Base-by-base conservation (phyloP, 2,113 vertebrate species). In the Rhea americana region DNA sequence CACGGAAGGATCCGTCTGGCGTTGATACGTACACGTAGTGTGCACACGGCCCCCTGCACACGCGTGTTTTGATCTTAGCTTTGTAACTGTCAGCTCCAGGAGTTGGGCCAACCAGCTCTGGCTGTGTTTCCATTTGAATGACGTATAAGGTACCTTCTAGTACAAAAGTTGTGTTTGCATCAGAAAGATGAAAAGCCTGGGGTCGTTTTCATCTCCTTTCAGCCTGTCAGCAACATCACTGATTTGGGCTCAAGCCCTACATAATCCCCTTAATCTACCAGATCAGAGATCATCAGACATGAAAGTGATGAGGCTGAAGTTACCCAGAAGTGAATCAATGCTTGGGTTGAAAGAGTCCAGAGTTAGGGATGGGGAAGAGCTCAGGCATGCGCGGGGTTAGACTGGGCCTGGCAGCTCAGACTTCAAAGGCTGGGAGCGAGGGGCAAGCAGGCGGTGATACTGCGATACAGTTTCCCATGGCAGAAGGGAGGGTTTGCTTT, bases 71-170 rank as follows among this genome's bases (percentile, higher is more conserved):
- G 85, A 91, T 80, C 68, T 76, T 13, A 78, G 71, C 76, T 93
- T 91, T 86, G 68, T 82, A 59, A 19, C 77, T 67, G 10, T 13
- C 87, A 72, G 62, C 85, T 80, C 48, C 82, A 85, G 82, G 87
- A 94, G 75, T 25, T 68, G 91, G 71, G 30, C 78, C 87, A 72
- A 80, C 62, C 78, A 73, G 76, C 83, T 63, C 87, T 76, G 90
- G 61, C 93, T 82, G 73, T 35, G 56, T 28, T 76, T 95, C 70
- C 84, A 61, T 50, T 8, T 91, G 35, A 32, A 71, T 48, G 13
- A 56, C 12, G 5, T 39, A 50, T 22, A 55, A 67, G 74, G 47
- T 1, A 68, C 3, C 0, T 82, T 63, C 67, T 14, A 5, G 78
- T 26, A 5, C 39, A 19, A 70, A 41, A 75, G 28, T 35, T 25